phyloP scores from a whole-genome alignment of 1,140 invertebrate species.

The Dreissena polymorpha region DNA sequence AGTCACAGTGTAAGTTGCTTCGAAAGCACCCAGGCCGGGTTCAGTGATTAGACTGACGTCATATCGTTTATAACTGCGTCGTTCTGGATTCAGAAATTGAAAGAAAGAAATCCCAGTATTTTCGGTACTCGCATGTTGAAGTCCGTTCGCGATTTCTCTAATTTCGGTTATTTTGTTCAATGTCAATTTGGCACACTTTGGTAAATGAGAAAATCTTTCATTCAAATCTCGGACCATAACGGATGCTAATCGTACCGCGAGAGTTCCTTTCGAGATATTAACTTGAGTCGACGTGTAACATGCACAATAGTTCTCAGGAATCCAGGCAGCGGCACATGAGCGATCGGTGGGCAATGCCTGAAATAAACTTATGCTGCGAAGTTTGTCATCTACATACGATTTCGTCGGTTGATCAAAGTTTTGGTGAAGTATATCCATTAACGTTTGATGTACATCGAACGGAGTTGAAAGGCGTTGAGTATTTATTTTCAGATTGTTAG shows the following conservation, averaged over 20 bases:
- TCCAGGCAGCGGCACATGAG: constrained; percentile 77
- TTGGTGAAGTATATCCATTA: constrained; percentile 76
- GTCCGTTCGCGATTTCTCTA: constrained; percentile 33
- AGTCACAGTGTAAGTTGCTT: constrained; percentile 20
- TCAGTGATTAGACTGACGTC: constrained; percentile 19
- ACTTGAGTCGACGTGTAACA: constrained; percentile 71
- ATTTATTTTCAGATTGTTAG: constrained; percentile 86
- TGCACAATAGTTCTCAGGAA: constrained; percentile 79
- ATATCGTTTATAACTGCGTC: constrained; percentile 13
- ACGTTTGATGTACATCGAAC: constrained; percentile 80
- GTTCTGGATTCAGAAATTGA: constrained; percentile 39
- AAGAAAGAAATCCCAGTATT: constrained; percentile 49
- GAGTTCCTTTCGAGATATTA: not conserved
- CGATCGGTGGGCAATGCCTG: constrained; percentile 76
- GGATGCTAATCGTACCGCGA: constrained; percentile 36
- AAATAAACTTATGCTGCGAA: constrained; percentile 78
- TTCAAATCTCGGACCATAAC: constrained; percentile 88
- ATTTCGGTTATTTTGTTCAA: constrained; percentile 48
- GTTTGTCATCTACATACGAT: constrained; percentile 63
- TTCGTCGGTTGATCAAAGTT: constrained; percentile 61
- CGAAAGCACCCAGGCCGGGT: constrained; percentile 40
- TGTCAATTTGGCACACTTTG: constrained; percentile 60
- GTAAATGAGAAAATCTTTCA: constrained; percentile 26
- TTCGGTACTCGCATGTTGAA: constrained; percentile 46
- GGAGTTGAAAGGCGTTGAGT: constrained; percentile 78